phyloP scores from a whole-genome alignment of 2,888 invertebrate species.

The Sylvicola cinctus region DNA sequence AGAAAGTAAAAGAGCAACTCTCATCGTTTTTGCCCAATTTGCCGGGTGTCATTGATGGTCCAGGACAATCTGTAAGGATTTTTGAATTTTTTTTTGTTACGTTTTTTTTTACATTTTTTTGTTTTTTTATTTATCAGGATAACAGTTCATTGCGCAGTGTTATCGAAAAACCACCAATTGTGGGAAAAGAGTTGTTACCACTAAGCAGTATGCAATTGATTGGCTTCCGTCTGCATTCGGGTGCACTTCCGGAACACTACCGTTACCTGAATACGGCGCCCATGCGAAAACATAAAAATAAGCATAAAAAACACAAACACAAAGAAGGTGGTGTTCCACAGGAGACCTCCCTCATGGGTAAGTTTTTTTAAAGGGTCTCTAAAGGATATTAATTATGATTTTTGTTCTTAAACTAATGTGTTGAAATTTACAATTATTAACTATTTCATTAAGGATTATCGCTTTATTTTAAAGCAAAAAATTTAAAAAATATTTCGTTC shows the following conservation, averaged over 20 bases:
- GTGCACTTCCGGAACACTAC: slow-evolving; percentile 83
- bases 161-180: slow-evolving; percentile 88
- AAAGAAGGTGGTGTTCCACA: slow-evolving; percentile 68
- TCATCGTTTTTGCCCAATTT: slow-evolving; percentile 89
- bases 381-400: no score
- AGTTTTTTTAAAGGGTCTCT: slow-evolving; percentile 14
- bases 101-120: slow-evolving; percentile 2
- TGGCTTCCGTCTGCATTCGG: slow-evolving; percentile 87
- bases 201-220: slow-evolving; percentile 73
- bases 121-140: slow-evolving; percentile 24
- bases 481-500: slow-evolving; percentile 8
- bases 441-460: not conserved
- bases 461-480: not conserved
- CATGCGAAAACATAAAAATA: slow-evolving; percentile 84
- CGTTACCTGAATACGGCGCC: slow-evolving; percentile 80
- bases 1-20: slow-evolving; percentile 84
- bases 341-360: slow-evolving; percentile 52
- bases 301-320: slow-evolving; percentile 87
- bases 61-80: slow-evolving; percentile 40
- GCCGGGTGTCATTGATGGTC: slow-evolving; percentile 87
- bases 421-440: no score
- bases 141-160: slow-evolving; percentile 80
- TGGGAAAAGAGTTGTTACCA: slow-evolving; percentile 73
- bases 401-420: no score
- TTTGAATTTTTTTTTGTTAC: not conserved